Base-by-base conservation (phyloP, 2,797 vertebrate genomes). In the Lateolabrax maculatus region DNA sequence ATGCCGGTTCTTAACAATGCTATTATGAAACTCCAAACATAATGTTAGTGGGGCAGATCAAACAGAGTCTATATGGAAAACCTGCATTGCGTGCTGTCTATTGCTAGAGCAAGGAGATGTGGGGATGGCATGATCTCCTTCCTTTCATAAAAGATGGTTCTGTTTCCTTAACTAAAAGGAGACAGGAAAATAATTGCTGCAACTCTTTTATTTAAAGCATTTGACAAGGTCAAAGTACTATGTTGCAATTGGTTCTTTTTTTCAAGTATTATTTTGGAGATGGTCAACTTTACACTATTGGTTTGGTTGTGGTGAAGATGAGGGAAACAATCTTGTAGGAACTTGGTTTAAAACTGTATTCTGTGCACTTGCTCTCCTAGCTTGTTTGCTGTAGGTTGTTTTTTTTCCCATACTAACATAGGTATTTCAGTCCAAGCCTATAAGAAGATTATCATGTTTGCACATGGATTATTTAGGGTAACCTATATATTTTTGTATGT, bases 401-500 rank as follows among this genome's bases (percentile, higher is more conserved):
- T 43, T 53, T 61, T 19, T 36, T 19, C 31, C n/a, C 2, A 71
- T 51, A 25, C 34, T 27, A 74, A 64, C 48, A 69, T 25, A 77
- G 27, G 31, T 44, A 75, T 76, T 61, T 77, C 29, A 76, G 25
- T 49, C 25, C 29, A 79, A 74, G 21, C 41, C 48, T 13, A 25
- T 81, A 72, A 85, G 46, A 21, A 77, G 58, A 63, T 79, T 44
- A 80, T 53, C 18, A 77, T 55, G 55, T 57, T 27, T 23, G 21
- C 31, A 65, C 3, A 65, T 25, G 8, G 15, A 58, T 71, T 78
- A 0, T 52, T 79, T 34, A 60, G 53, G n/a, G 16, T 48, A 16
- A 34, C 23, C 37, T 71, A 48, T 67, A 63, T 71, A 16, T 12
- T 41, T 64, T 31, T 25, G 44, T 4, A 36, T 25, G 7, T 57